phyloP scores from a whole-genome alignment of 2,797 vertebrate species.

The Rhodeus uyekii region DNA sequence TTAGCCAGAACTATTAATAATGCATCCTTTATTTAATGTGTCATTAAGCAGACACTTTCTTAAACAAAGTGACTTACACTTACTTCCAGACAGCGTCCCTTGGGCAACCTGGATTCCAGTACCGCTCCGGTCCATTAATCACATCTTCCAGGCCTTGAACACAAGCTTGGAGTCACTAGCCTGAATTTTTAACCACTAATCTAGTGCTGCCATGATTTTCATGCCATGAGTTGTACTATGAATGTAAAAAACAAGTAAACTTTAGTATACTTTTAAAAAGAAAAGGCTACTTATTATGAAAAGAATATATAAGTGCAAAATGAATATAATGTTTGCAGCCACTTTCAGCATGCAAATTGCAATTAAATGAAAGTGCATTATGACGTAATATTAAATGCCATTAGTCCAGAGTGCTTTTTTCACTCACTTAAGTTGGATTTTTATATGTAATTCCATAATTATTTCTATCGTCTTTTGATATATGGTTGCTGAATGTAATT shows the following conservation, averaged over 20 bases:
- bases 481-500: too few relatives aligned
- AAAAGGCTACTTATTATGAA: not conserved
- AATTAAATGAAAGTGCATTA: not conserved
- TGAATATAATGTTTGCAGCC: not conserved
- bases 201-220: not conserved
- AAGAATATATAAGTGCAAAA: not conserved
- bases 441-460: not conserved
- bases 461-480: too few relatives aligned
- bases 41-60: constrained; percentile 27
- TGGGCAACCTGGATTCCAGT: constrained; percentile 7
- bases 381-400: not conserved
- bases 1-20: not conserved
- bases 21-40: constrained; percentile 26
- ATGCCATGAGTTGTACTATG: not conserved
- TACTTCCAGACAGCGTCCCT: constrained; percentile 17
- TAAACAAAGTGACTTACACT: constrained; percentile 3
- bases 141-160: not conserved
- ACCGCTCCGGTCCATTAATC: not conserved
- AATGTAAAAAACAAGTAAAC: not conserved
- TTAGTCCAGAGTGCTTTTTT: not conserved
- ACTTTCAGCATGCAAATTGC: not conserved
- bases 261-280: not conserved
- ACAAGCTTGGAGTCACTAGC: constrained; percentile 22
- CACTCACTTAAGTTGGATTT: not conserved
- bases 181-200: constrained; percentile 11